Evolutionary conservation across 2,113 vertebrate genomes (phyloP).

Genomic region (Bambusicola thoracicus): DNA sequence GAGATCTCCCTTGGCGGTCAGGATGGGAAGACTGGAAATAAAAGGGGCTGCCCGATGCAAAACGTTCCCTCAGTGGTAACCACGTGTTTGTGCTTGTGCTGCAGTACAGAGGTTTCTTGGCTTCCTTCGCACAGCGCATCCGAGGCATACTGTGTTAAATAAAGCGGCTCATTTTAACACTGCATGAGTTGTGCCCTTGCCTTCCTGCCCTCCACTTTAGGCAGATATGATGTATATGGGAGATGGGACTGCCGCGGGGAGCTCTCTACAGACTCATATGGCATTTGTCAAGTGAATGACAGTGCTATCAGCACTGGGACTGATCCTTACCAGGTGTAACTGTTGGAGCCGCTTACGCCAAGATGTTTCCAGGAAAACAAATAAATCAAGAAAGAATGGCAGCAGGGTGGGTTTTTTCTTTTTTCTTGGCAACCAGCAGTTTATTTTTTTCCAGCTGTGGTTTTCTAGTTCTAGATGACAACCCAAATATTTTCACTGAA

Average conservation of each 20-base stretch:
- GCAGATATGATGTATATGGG: background rate
- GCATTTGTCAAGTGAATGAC: background rate
- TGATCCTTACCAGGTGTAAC: background rate
- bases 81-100: background rate
- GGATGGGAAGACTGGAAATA: background rate
- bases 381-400: background rate
- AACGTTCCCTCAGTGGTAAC: background rate
- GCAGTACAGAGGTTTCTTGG: background rate
- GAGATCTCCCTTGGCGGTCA: background rate
- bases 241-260: background rate
- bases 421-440: background rate
- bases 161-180: background rate
- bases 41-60: background rate
- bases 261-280: background rate
- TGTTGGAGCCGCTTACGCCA: background rate
- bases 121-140: background rate
- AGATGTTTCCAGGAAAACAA: background rate
- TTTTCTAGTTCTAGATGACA: conserved; percentile 19
- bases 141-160: background rate
- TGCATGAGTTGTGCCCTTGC: background rate
- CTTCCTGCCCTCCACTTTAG: background rate
- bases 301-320: background rate
- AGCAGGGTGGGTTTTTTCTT: background rate
- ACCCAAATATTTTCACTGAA: conserved; percentile 42
- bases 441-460: background rate